These are phyloP conservation scores for Rhorus exstirpatorius DNA, from an alignment of 2,888 invertebrate genomes.

Conservation along the genomic window DNA sequence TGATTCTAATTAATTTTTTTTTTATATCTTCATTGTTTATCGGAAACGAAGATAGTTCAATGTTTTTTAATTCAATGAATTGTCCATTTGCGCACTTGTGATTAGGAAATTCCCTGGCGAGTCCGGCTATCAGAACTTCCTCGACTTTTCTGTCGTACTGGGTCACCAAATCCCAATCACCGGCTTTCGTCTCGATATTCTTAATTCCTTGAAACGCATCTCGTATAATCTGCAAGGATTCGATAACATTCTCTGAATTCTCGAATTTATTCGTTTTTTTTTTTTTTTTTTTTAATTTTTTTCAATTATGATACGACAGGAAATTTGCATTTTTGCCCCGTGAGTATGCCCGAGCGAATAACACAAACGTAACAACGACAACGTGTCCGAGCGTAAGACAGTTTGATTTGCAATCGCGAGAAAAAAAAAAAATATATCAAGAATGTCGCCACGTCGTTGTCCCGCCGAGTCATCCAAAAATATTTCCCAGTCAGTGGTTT, in stretches of 20 bases:
- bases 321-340: no score
- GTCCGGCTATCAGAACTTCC: constrained; percentile 89
- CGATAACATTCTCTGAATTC: constrained; percentile 3
- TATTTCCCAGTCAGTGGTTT: not conserved
- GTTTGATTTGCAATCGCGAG: not conserved
- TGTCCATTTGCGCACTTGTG: constrained; percentile 87
- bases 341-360: not conserved
- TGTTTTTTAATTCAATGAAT: no score
- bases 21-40: no score
- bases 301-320: no score
- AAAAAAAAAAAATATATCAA: no score
- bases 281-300: not conserved
- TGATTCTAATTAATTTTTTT: no score
- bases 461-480: not conserved
- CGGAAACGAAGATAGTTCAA: no score
- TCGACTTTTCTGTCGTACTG: constrained; percentile 93
- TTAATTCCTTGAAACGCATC: constrained; percentile 79
- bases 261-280: not conserved
- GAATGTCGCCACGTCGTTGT: not conserved
- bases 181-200: constrained; percentile 88
- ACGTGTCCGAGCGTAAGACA: constrained; percentile 4
- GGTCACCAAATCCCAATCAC: constrained; percentile 92
- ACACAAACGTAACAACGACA: not conserved
- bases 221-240: constrained; percentile 78
- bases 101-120: constrained; percentile 88